phyloP scores from a whole-genome alignment of 2,888 invertebrate species.

The Matsumyia berberina region DNA sequence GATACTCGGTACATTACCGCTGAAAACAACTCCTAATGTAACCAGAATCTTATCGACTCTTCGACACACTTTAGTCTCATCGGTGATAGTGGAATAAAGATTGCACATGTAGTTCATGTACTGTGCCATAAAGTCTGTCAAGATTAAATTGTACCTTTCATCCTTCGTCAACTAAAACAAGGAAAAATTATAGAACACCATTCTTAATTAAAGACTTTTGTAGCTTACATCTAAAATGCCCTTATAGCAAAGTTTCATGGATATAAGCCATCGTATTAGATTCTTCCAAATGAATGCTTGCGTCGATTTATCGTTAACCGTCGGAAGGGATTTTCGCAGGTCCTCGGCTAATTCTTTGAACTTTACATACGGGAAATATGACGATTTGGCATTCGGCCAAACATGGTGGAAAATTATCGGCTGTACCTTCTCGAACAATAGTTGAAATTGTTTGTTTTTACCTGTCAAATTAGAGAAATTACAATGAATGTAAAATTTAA shows the following conservation, averaged over 20 bases:
- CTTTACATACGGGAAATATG: conserved; percentile 63
- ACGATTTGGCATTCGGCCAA: conserved; percentile 30
- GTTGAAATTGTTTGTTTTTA: conserved; percentile 53
- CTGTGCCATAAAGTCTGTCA: conserved; percentile 73
- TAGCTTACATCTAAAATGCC: conserved; percentile 65
- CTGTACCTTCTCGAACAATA: conserved; percentile 43
- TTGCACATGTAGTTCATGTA: conserved; percentile 74
- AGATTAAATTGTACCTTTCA: conserved; percentile 67
- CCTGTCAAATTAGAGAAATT: conserved; percentile 34
- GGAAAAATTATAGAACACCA: not conserved
- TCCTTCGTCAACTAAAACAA: conserved; percentile 67
- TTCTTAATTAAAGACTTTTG: not conserved
- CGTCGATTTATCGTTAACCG: conserved; percentile 40
- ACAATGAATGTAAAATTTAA: no score
- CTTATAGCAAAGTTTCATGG: conserved; percentile 64
- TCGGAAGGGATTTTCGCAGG: conserved; percentile 35
- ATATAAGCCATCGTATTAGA: conserved; percentile 68
- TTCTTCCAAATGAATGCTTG: conserved; percentile 72
- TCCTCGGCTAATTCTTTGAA: conserved; percentile 55
- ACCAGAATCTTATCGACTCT: conserved; percentile 59
- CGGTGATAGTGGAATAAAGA: conserved; percentile 33
- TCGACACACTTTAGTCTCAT: conserved; percentile 40
- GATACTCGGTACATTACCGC: conserved; percentile 55
- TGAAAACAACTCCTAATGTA: conserved; percentile 64
- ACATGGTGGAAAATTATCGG: conserved; percentile 63